These are phyloP conservation scores for Austrofundulus limnaeus DNA, from an alignment of 2,113 vertebrate species.

Conservation along the genomic window DNA sequence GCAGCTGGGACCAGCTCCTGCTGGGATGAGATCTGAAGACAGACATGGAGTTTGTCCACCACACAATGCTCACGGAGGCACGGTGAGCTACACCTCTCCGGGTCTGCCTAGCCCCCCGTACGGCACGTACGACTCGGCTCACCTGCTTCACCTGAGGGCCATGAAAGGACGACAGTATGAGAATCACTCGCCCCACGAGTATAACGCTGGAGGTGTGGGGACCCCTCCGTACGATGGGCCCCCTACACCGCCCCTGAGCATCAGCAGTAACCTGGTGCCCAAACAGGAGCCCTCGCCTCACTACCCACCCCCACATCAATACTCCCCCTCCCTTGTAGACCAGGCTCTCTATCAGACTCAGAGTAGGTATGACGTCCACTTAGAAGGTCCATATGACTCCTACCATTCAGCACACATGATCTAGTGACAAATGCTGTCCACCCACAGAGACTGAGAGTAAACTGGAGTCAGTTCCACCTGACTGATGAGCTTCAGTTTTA, in stretches of 20 bases:
- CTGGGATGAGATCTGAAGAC: constrained; percentile 84
- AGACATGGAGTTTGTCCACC: constrained; percentile 64
- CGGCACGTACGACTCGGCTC: constrained; percentile 88
- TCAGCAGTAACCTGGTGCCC: constrained; percentile 89
- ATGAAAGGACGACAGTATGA: constrained; percentile 87
- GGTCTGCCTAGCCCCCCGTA: constrained; percentile 95
- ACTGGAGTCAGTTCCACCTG: neutral
- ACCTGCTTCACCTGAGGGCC: constrained; percentile 89
- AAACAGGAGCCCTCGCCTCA: constrained; percentile 88
- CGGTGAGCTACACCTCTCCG: constrained; percentile 84
- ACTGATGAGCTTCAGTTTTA: neutral
- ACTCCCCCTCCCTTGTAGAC: constrained; percentile 77
- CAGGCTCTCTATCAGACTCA: constrained; percentile 85
- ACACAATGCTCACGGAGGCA: constrained; percentile 51
- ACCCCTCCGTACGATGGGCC: constrained; percentile 92
- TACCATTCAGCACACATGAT: constrained; percentile 80
- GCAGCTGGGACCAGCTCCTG: constrained; percentile 81
- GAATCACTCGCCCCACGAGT: constrained; percentile 81
- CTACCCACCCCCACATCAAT: constrained; percentile 73
- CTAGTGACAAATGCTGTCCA: constrained; percentile 81
- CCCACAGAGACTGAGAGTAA: constrained; percentile 85
- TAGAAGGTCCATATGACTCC: constrained; percentile 87
- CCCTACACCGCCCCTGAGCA: constrained; percentile 91
- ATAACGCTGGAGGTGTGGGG: constrained; percentile 67
- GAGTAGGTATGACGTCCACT: constrained; percentile 83